phyloP scores from a whole-genome alignment of 2,797 vertebrate species.

The Hylomyscus alleni region DNA sequence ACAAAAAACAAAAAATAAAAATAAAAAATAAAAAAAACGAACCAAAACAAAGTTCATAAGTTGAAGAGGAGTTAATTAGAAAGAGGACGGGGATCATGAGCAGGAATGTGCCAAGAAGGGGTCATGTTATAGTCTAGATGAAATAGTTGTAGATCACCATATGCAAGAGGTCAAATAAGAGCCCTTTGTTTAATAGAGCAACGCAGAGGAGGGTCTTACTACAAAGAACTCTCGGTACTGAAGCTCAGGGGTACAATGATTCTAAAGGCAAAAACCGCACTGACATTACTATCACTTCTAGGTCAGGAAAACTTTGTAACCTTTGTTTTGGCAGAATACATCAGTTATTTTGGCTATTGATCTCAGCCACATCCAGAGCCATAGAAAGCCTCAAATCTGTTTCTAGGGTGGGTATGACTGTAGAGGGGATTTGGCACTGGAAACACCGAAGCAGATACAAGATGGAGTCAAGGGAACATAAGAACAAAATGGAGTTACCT shows the following conservation, averaged over 20 bases:
- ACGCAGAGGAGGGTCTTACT: neutral
- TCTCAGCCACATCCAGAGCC: neutral
- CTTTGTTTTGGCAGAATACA: neutral
- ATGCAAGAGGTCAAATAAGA: too few species aligned
- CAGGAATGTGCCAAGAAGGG: neutral
- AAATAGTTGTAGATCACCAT: neutral
- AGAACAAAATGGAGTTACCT: neutral
- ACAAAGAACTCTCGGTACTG: neutral
- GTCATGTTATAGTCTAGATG: neutral
- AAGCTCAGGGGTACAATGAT: neutral
- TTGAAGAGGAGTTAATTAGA: neutral
- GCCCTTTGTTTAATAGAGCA: neutral
- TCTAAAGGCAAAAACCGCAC: neutral
- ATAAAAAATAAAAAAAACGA: too few species aligned
- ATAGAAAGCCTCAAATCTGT: neutral
- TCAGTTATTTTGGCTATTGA: too few species aligned
- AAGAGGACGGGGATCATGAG: too few species aligned
- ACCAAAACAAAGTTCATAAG: neutral
- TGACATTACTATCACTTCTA: neutral
- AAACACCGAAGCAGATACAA: neutral
- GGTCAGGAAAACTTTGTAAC: neutral
- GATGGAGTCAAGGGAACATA: neutral
- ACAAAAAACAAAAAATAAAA: too few species aligned
- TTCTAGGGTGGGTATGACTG: neutral
- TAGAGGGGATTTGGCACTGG: neutral